phyloP scores from a whole-genome alignment of 2,888 invertebrate genomes.

The Caenorhabditis sinica region DNA sequence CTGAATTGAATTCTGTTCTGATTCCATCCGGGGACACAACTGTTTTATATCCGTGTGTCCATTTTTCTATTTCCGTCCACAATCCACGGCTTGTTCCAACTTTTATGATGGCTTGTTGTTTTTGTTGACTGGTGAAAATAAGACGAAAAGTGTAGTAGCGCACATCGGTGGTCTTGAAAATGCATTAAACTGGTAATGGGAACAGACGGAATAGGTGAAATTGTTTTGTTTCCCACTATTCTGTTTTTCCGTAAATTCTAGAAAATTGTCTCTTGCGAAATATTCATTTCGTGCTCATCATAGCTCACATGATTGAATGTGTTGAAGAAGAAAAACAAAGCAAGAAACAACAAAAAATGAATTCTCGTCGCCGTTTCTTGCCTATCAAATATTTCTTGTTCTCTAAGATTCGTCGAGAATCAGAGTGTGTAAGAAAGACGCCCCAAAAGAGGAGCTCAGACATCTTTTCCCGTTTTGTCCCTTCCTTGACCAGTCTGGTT shows the following conservation, averaged over 20 bases:
- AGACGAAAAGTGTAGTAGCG: slow-evolving; percentile 6
- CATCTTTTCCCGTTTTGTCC: slow-evolving; percentile 26
- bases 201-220: slow-evolving; percentile 31
- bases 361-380: slow-evolving; percentile 18
- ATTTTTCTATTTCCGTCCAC: slow-evolving; percentile 14
- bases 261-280: slow-evolving; percentile 29
- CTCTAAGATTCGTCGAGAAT: slow-evolving; percentile 26
- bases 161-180: slow-evolving; percentile 34
- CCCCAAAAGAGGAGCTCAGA: slow-evolving; percentile 44
- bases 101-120: slow-evolving; percentile 55
- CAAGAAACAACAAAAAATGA: slow-evolving; percentile 18
- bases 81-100: slow-evolving; percentile 37
- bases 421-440: slow-evolving; percentile 29
- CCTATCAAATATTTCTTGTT: slow-evolving; percentile 28
- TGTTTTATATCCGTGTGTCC: slow-evolving; percentile 5
- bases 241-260: no score
- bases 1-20: slow-evolving; percentile 10
- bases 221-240: slow-evolving; percentile 36
- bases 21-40: neutral
- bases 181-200: slow-evolving; percentile 44
- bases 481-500: slow-evolving; percentile 57
- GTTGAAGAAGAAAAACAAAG: slow-evolving; percentile 6
- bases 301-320: slow-evolving; percentile 25
- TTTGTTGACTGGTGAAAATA: slow-evolving; percentile 45
- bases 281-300: slow-evolving; percentile 33